phyloP scores from a whole-genome alignment of 2,888 invertebrate species.

The Yponomeuta sedellus region DNA sequence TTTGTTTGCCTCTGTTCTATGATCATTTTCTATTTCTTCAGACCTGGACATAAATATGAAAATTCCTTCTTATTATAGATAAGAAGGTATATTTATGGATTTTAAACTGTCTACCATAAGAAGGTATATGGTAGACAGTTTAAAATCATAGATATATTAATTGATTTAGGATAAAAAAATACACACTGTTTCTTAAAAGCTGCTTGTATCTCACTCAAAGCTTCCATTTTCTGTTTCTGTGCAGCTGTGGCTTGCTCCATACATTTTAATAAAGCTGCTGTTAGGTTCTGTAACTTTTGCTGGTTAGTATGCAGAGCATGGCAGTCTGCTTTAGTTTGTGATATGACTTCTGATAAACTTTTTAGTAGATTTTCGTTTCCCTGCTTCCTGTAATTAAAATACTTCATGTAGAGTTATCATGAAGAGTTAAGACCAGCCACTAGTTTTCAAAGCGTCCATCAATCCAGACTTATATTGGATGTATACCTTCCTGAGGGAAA shows the following conservation, averaged over 20 bases:
- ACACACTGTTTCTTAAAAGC: conserved; percentile 52
- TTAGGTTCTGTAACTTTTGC: conserved; percentile 54
- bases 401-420: not conserved
- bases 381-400: conserved; percentile 43
- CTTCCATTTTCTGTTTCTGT: conserved; percentile 50
- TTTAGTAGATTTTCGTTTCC: conserved; percentile 42
- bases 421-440: no score
- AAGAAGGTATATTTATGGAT: no score
- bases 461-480: no score
- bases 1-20: conserved; percentile 45
- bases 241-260: conserved; percentile 52
- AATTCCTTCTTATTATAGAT: not conserved
- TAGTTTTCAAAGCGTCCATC: no score
- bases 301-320: conserved; percentile 56
- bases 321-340: conserved; percentile 49
- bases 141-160: not conserved
- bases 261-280: conserved; percentile 49
- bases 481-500: no score
- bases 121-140: no score
- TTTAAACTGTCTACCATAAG: no score
- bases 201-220: conserved; percentile 45
- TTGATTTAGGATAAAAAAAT: conserved; percentile 1
- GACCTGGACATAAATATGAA: conserved; percentile 34
- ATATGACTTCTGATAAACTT: conserved; percentile 42
- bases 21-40: conserved; percentile 48